These are phyloP conservation scores for Neelides folsomi DNA, from an alignment of 2,888 invertebrate species.

Conservation along the genomic window DNA sequence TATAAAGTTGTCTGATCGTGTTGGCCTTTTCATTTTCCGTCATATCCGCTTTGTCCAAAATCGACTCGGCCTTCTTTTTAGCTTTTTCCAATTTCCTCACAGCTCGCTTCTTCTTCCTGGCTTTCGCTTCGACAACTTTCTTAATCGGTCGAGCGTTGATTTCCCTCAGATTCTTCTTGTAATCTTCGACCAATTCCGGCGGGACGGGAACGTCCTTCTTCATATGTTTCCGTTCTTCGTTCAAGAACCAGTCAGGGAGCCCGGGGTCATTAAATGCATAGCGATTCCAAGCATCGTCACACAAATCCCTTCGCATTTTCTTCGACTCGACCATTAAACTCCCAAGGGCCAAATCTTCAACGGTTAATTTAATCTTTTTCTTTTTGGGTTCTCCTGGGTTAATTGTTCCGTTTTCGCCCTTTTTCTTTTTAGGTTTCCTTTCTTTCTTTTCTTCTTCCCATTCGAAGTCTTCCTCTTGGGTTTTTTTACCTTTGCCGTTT, in stretches of 20 bases:
- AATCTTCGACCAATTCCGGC: constrained; percentile 69
- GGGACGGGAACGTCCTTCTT: constrained; percentile 69
- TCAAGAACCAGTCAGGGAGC: constrained; percentile 89
- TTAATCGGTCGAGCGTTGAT: constrained; percentile 91
- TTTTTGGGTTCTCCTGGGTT: constrained; percentile 20
- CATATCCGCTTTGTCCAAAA: constrained; percentile 79
- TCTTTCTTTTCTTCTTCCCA: constrained; percentile 41
- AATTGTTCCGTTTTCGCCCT: background rate
- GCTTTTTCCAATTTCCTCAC: constrained; percentile 76
- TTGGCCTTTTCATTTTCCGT: constrained; percentile 84
- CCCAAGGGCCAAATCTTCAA: constrained; percentile 83
- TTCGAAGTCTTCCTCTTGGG: constrained; percentile 40
- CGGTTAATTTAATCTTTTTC: constrained; percentile 58
- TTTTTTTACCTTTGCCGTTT: constrained; percentile 36
- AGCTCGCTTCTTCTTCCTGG: constrained; percentile 86
- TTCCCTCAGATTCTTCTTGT: constrained; percentile 56
- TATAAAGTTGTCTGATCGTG: constrained; percentile 86
- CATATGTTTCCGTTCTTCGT: constrained; percentile 87
- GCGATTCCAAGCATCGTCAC: constrained; percentile 84
- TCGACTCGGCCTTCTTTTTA: constrained; percentile 86
- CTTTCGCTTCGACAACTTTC: constrained; percentile 95
- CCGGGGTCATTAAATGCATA: constrained; percentile 82
- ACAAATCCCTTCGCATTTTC: constrained; percentile 76
- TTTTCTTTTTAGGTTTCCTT: background rate
- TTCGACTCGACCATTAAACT: constrained; percentile 78